Evolutionary conservation across 2,888 invertebrate genomes (phyloP), one percentile per base, ranked within the genome.

Genomic region (Limnephilus lunatus): DNA sequence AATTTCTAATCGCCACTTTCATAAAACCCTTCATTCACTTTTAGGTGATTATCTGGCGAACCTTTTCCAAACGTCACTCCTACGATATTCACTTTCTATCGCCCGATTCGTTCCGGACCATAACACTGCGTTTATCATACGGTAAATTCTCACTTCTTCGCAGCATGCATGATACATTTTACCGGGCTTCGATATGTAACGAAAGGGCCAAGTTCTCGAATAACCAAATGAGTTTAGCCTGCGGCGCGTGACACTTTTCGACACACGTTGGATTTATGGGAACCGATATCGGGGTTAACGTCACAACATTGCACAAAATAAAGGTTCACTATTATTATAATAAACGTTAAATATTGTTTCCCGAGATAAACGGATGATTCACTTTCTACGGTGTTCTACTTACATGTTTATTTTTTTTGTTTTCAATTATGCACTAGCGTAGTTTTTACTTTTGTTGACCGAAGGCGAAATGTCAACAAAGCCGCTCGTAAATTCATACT

Each of bases 21-120:
- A 30, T 82, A 32, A 68, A 32, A 82, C 82, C 82, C 82, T 82
- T 82, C 82, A 82, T 82, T 82, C 82, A 5, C 31, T 82, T 31
- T 82, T 82, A 32, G 30, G 82, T 31, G 31, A 82, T 82, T 82
- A 82, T 82, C 32, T 19, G 19, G 14, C 32, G 15, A 32, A 31
- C 82, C 82, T 82, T 82, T 32, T 32, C 32, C 82, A 15, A 32
- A 32, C 82, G 31, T 82, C 31, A 82, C 31, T 32, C 82, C n/a
- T 68, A 68, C 68, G 68, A 68, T 68, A 68, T 86, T 86, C 86
- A 48, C 86, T 86, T 86, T 86, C 86, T 86, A 86, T 35, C 86
- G 48, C 44, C 14, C 12, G 19, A 86, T 86, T 86, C 44, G 86
- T 86, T 86, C 15, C 85, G 85, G 85, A 85, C 44, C 39, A 85